These are phyloP conservation scores for Platycnemis pennipes DNA, from an alignment of 2,888 invertebrate species.

Conservation along the genomic window DNA sequence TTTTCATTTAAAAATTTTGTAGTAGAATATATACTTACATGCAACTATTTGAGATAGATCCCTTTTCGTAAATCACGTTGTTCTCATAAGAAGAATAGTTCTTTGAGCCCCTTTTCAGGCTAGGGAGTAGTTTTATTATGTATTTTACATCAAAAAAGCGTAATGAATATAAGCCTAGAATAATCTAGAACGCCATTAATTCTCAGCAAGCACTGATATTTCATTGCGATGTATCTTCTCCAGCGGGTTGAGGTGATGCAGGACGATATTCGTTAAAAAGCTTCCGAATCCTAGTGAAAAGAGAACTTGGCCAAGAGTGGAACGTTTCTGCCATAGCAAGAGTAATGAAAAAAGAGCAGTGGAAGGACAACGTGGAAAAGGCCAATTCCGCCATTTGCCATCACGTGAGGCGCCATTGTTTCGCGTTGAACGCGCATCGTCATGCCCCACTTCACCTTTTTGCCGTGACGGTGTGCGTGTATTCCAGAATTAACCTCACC, in stretches of 20 bases:
- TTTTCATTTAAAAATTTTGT: too few species aligned
- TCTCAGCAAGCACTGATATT: too few species aligned
- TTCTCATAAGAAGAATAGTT: too few species aligned
- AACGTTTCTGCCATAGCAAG: neutral
- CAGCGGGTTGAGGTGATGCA: neutral
- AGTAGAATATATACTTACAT: too few species aligned
- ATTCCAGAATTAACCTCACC: neutral
- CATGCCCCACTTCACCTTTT: constrained; percentile 53
- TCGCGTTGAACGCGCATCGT: constrained; percentile 29
- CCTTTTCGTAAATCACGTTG: too few species aligned
- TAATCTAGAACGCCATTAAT: too few species aligned
- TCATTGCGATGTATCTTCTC: neutral
- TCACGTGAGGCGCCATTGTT: neutral
- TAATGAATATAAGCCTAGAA: too few species aligned
- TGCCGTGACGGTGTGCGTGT: neutral
- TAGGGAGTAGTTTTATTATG: too few species aligned
- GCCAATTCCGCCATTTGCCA: neutral
- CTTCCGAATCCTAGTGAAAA: neutral
- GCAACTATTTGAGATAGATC: too few species aligned
- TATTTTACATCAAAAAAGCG: too few species aligned
- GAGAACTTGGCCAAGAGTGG: neutral
- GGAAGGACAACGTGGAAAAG: neutral
- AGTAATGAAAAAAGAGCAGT: neutral
- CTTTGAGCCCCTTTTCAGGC: too few species aligned
- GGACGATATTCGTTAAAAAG: neutral